Evolutionary conservation across 2,113 vertebrate species (phyloP).

Genomic region (Seriola dumerili): DNA sequence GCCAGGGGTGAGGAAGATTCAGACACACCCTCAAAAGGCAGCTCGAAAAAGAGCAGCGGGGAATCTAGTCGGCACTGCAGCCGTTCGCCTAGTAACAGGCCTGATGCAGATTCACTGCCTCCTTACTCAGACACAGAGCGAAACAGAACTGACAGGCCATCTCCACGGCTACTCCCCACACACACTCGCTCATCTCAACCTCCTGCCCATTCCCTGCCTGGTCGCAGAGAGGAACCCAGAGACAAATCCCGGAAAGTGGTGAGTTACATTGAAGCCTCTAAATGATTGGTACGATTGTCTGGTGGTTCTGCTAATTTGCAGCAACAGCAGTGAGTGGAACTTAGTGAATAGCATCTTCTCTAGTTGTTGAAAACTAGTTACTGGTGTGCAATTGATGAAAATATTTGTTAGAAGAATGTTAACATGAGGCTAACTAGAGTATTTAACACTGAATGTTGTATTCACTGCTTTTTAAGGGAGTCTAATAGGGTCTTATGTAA

Average conservation of each 20-base stretch:
- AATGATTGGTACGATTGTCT: neutral
- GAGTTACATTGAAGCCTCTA: constrained; percentile 69
- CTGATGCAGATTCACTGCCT: constrained; percentile 82
- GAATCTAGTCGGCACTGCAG: constrained; percentile 70
- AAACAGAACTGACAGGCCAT: constrained; percentile 81
- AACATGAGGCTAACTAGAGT: constrained; percentile 17
- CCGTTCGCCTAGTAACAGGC: constrained; percentile 74
- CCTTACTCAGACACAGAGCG: constrained; percentile 86
- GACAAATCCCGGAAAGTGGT: constrained; percentile 90
- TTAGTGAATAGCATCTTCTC: neutral
- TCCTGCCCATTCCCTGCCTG: constrained; percentile 80
- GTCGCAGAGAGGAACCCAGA: constrained; percentile 90
- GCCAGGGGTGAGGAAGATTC: constrained; percentile 77
- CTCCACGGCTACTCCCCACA: constrained; percentile 72
- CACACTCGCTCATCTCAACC: constrained; percentile 84
- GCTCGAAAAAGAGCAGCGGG: constrained; percentile 84
- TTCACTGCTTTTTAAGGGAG: neutral
- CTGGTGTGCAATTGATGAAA: neutral
- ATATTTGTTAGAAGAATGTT: neutral
- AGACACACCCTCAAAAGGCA: constrained; percentile 89
- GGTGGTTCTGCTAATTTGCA: neutral
- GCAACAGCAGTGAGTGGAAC: neutral
- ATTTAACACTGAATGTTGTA: neutral
- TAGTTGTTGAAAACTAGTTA: neutral
- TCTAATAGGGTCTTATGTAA: neutral